A percentile compares a stretch with the other conserved stretches of the same genome.
Conservation (phyloP, 2,888 invertebrate species). For the Drymonia ruficornis region DNA sequence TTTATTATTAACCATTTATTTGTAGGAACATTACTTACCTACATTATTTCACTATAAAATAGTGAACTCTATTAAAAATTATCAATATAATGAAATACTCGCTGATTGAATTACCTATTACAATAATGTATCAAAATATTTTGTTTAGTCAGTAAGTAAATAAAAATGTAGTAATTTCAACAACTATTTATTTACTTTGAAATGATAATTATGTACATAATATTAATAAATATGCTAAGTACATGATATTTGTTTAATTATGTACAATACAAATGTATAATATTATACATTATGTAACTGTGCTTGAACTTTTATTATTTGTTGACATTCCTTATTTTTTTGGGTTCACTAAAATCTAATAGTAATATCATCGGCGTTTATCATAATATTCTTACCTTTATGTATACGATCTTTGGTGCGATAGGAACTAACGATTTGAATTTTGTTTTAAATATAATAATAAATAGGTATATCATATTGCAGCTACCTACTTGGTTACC, state of each 20-base stretch:
- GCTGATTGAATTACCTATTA: slow-evolving; percentile 45
- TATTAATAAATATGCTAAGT: slow-evolving; percentile 65
- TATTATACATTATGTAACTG: slow-evolving; percentile 66
- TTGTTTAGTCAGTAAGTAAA: slow-evolving; percentile 39
- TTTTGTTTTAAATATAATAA: neutral
- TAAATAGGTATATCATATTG: neutral
- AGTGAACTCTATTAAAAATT: slow-evolving; percentile 38
- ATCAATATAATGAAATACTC: slow-evolving; percentile 55
- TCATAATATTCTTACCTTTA: neutral
- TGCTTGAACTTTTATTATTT: slow-evolving; percentile 11
- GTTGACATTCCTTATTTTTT: neutral
- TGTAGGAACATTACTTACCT: too few relatives aligned
- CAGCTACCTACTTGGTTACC: too few relatives aligned
- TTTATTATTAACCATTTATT: too few relatives aligned
- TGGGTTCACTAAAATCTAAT: neutral
- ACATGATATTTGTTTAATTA: slow-evolving; percentile 69
- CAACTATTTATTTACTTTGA: slow-evolving; percentile 76
- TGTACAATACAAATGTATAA: slow-evolving; percentile 83
- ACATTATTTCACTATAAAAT: slow-evolving; percentile 57
- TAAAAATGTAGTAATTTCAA: slow-evolving; percentile 65
- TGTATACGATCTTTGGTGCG: slow-evolving; percentile 37
- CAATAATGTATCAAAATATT: slow-evolving; percentile 31
- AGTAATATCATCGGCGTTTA: neutral
- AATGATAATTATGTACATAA: slow-evolving; percentile 73
- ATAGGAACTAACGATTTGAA: slow-evolving; percentile 19